These are phyloP conservation scores for Chelidonichthys spinosus DNA, from an alignment of 2,797 vertebrate genomes.

Conservation along the genomic window DNA sequence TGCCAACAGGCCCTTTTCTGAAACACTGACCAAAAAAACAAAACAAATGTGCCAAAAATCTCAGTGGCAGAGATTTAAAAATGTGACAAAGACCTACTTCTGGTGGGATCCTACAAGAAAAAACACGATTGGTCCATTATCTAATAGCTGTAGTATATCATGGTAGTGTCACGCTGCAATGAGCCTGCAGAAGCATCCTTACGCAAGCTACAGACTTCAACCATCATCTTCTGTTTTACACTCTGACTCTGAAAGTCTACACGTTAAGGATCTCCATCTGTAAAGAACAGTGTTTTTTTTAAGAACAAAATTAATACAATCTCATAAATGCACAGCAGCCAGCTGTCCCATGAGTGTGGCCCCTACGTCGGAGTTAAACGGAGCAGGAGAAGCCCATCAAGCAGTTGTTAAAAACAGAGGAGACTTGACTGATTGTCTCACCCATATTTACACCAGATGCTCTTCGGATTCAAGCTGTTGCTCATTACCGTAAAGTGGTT, in stretches of 20 bases:
- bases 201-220: not conserved
- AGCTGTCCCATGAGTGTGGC: not conserved
- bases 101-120: slow-evolving; percentile 38
- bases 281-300: not conserved
- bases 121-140: slow-evolving; percentile 32
- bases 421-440: slow-evolving; percentile 35
- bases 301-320: not conserved
- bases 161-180: slow-evolving; percentile 18
- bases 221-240: not conserved
- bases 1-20: slow-evolving; percentile 25
- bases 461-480: slow-evolving; percentile 38
- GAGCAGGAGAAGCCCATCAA: not conserved
- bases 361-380: not conserved
- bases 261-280: not conserved
- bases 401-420: slow-evolving; percentile 2
- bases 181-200: slow-evolving; percentile 27
- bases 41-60: slow-evolving; percentile 42
- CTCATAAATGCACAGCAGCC: not conserved
- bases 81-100: slow-evolving; percentile 60
- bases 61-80: slow-evolving; percentile 33
- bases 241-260: not conserved
- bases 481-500: slow-evolving; percentile 36
- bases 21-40: not conserved
- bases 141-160: slow-evolving; percentile 22
- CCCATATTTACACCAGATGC: slow-evolving; percentile 43